Evolutionary conservation across 1,140 invertebrate species (phyloP).

Genomic region (Papilio helenus): DNA sequence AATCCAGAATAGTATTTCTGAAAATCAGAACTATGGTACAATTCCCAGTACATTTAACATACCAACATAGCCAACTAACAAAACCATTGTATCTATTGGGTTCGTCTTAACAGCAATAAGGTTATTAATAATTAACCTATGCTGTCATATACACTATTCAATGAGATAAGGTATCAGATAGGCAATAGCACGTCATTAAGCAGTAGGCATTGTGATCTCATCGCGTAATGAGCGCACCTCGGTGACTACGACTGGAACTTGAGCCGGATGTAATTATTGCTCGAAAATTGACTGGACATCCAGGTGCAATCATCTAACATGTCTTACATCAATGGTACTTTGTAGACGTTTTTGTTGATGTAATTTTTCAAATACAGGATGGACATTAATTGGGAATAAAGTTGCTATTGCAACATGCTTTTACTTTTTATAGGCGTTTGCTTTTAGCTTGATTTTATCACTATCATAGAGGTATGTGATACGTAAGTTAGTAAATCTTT

Average conservation of each 20-base stretch:
- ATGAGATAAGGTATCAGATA: slow-evolving; percentile 11
- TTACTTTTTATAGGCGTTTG: neutral
- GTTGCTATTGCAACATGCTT: neutral
- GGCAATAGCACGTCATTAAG: slow-evolving; percentile 20
- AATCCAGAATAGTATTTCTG: neutral
- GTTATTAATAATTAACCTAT: neutral
- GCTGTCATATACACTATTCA: neutral
- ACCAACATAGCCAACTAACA: neutral
- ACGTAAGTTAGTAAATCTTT: neutral
- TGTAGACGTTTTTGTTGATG: slow-evolving; percentile 29
- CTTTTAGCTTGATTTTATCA: neutral
- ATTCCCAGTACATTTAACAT: neutral
- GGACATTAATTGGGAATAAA: slow-evolving; percentile 3
- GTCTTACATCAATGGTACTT: slow-evolving; percentile 30
- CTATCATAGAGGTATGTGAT: no score
- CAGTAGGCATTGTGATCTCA: slow-evolving; percentile 31
- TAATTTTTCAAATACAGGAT: slow-evolving; percentile 21
- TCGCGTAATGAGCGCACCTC: slow-evolving; percentile 30
- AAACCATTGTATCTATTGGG: neutral
- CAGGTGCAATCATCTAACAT: slow-evolving; percentile 36
- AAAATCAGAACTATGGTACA: neutral
- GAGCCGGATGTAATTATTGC: slow-evolving; percentile 37
- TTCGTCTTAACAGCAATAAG: neutral
- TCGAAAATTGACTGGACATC: slow-evolving; percentile 41
- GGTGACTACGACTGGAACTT: slow-evolving; percentile 3